Evolutionary conservation across 2,797 vertebrate genomes (phyloP).

Genomic region (Melanogrammus aeglefinus): DNA sequence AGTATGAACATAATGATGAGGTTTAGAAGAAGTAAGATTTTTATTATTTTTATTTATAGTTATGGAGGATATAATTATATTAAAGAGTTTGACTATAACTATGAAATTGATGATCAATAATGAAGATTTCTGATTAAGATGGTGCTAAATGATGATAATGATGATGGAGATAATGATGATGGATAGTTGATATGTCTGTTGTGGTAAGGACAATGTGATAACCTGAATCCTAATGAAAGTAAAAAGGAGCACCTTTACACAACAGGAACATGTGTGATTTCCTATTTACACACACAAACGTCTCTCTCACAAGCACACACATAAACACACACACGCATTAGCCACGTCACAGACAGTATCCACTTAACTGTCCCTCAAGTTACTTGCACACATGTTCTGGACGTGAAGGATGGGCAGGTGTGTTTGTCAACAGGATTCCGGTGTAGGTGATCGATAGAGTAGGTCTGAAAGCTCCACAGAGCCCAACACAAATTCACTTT

Average conservation of each 20-base stretch:
- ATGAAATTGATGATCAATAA: background rate
- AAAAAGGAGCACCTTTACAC: constrained; percentile 2
- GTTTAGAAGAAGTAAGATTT: background rate
- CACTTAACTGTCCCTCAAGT: constrained; percentile 44
- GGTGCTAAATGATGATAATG: background rate
- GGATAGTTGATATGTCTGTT: background rate
- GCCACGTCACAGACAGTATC: constrained; percentile 8
- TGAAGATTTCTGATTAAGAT: background rate
- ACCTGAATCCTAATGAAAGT: constrained; percentile 1
- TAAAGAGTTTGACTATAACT: background rate
- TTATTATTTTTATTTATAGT: background rate
- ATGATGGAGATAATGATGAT: background rate
- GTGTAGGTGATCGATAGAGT: constrained; percentile 8
- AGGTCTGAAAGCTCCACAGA: constrained; percentile 51
- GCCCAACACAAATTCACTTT: constrained; percentile 65
- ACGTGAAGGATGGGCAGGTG: constrained; percentile 57
- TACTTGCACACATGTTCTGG: constrained; percentile 54
- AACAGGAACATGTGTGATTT: background rate
- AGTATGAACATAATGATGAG: background rate
- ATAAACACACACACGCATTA: background rate
- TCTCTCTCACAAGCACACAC: background rate
- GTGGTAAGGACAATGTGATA: background rate
- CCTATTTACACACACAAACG: constrained; percentile 2
- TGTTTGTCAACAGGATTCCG: constrained; percentile 47
- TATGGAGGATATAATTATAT: background rate